Evolutionary conservation across 2,888 invertebrate species (phyloP).

Genomic region (Brachylomia viminalis): DNA sequence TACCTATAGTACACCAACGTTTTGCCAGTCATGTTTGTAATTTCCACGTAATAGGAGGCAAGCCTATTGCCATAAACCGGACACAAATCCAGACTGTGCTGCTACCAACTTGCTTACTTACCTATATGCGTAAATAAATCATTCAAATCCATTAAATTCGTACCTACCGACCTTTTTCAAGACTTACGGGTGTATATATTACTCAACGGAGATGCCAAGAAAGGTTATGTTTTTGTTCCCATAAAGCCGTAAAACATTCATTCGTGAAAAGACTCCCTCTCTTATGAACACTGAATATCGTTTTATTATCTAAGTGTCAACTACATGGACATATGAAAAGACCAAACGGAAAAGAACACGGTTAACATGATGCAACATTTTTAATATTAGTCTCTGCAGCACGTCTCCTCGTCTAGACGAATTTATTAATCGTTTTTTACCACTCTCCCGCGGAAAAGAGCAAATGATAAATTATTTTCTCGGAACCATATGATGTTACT

Average conservation of each 20-base stretch:
- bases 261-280: not conserved
- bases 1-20: too few relatives aligned
- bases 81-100: too few relatives aligned
- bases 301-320: not conserved
- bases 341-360: not conserved
- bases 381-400: conserved; percentile 30
- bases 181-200: too few relatives aligned
- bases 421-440: conserved; percentile 12
- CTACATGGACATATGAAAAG: not conserved
- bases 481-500: not conserved
- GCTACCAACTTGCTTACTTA: too few relatives aligned
- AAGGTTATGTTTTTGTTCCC: too few relatives aligned
- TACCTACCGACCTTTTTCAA: not conserved
- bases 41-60: too few relatives aligned
- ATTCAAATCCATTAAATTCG: too few relatives aligned
- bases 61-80: too few relatives aligned
- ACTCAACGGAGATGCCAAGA: too few relatives aligned
- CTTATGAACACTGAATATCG: not conserved
- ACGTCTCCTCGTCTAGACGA: conserved; percentile 1
- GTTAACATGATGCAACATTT: conserved; percentile 2
- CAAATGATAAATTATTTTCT: conserved; percentile 30
- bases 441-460: conserved; percentile 18
- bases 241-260: not conserved
- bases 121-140: too few relatives aligned
- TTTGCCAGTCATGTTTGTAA: too few relatives aligned